These are phyloP conservation scores for Protomyctophum bolini DNA, from an alignment of 2,113 vertebrate genomes.

Conservation along the genomic window DNA sequence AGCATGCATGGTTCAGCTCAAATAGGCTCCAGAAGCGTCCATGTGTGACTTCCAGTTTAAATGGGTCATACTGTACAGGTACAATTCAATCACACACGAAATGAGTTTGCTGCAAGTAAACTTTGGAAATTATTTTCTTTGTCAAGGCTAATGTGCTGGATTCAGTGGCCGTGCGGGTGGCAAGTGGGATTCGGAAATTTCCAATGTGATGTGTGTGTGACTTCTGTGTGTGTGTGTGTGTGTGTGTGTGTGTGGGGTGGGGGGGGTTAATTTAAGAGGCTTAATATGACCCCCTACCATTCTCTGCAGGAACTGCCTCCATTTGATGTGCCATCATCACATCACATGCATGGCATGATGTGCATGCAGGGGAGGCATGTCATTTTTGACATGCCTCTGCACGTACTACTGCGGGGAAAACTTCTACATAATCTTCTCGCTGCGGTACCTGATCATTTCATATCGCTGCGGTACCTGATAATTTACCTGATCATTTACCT, in stretches of 20 bases:
- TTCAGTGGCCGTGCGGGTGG: constrained; percentile 32
- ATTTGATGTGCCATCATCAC: constrained; percentile 72
- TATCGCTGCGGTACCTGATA: constrained; percentile 50
- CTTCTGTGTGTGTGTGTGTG: constrained; percentile 5
- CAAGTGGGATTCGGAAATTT: constrained; percentile 53
- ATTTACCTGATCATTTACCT: too few relatives aligned
- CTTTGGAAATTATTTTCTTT: constrained; percentile 67
- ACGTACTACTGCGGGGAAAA: constrained; percentile 72
- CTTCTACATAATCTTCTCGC: constrained; percentile 38
- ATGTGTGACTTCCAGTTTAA: constrained; percentile 66
- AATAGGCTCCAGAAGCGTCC: constrained; percentile 56
- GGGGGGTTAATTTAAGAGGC: constrained; percentile 74
- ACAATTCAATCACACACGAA: constrained; percentile 71
- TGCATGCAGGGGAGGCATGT: constrained; percentile 72
- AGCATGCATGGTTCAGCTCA: constrained; percentile 60
- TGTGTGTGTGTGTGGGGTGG: constrained; percentile 29
- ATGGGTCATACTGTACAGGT: constrained; percentile 61
- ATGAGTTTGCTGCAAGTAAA: constrained; percentile 73
- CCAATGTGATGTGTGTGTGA: constrained; percentile 25
- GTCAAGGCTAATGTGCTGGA: constrained; percentile 45
- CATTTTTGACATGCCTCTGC: constrained; percentile 75
- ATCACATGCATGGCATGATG: constrained; percentile 77
- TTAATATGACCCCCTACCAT: constrained; percentile 75
- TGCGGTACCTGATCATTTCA: constrained; percentile 53
- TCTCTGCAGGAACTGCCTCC: constrained; percentile 75